phyloP scores from a whole-genome alignment of 2,113 vertebrate genomes.

The Colinus virginianus region DNA sequence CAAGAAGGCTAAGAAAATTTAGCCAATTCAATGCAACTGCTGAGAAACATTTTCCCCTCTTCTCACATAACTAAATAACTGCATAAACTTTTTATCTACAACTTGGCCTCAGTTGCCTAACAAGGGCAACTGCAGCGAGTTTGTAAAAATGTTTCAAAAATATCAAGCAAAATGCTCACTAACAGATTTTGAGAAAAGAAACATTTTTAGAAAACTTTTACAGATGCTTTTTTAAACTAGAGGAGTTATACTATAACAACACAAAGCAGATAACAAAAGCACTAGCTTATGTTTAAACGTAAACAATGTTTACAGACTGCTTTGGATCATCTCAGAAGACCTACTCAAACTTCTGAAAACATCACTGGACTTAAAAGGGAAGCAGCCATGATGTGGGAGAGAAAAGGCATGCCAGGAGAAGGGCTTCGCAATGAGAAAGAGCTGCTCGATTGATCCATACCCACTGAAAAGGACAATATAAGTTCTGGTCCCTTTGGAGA shows the following conservation, averaged over 20 bases:
- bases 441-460: background rate
- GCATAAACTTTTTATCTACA: background rate
- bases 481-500: background rate
- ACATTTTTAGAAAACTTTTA: background rate
- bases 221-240: background rate
- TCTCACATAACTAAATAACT: background rate
- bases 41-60: background rate
- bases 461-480: background rate
- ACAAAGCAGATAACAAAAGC: background rate
- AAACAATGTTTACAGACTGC: background rate
- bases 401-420: background rate
- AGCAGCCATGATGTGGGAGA: fast-evolving
- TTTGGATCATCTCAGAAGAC: background rate
- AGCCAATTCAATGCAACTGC: background rate
- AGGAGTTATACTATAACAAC: background rate
- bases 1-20: constrained; percentile 24
- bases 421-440: background rate
- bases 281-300: background rate
- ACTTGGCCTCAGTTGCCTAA: background rate
- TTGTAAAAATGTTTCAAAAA: background rate
- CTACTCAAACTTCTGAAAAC: fast-evolving
- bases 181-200: background rate
- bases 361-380: background rate
- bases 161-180: background rate
- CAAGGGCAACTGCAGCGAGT: background rate